phyloP scores from a whole-genome alignment of 2,888 invertebrate species.

The Trissoscelio sp. region DNA sequence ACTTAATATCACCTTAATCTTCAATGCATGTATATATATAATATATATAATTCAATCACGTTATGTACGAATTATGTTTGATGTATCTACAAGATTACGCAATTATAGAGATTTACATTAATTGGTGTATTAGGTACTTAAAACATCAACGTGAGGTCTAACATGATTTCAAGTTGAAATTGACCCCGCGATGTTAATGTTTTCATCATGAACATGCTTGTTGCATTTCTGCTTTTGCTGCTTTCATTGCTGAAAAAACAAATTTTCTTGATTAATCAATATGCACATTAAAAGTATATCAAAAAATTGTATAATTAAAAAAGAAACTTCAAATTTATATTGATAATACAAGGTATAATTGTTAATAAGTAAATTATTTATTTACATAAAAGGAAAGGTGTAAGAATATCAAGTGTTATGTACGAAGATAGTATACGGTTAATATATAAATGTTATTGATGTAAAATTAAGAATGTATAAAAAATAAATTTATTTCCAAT shows the following conservation, averaged over 20 bases:
- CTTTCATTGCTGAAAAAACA: slow-evolving; percentile 83
- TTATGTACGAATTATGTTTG: slow-evolving; percentile 62
- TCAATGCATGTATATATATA: slow-evolving; percentile 69
- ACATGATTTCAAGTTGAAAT: slow-evolving; percentile 60
- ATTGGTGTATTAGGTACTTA: slow-evolving; percentile 70
- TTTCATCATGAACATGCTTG: slow-evolving; percentile 84
- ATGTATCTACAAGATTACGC: slow-evolving; percentile 76
- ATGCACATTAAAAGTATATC: too few relatives aligned
- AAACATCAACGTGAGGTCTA: slow-evolving; percentile 75
- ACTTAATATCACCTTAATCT: slow-evolving; percentile 57
- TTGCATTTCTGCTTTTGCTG: slow-evolving; percentile 85
- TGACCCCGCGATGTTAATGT: slow-evolving; percentile 44
- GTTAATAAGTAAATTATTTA: too few relatives aligned
- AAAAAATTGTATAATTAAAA: too few relatives aligned
- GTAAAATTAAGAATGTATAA: too few relatives aligned
- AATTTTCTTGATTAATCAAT: slow-evolving; percentile 9
- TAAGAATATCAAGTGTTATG: too few relatives aligned
- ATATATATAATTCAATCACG: slow-evolving; percentile 54
- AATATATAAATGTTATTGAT: too few relatives aligned
- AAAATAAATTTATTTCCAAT: neutral
- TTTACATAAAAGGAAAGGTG: too few relatives aligned
- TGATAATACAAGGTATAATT: too few relatives aligned
- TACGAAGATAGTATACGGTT: too few relatives aligned
- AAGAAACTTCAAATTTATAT: too few relatives aligned
- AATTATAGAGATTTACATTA: slow-evolving; percentile 74